Evolutionary conservation across 2,888 invertebrate species (phyloP).

Genomic region (Chorisops tibialis): DNA sequence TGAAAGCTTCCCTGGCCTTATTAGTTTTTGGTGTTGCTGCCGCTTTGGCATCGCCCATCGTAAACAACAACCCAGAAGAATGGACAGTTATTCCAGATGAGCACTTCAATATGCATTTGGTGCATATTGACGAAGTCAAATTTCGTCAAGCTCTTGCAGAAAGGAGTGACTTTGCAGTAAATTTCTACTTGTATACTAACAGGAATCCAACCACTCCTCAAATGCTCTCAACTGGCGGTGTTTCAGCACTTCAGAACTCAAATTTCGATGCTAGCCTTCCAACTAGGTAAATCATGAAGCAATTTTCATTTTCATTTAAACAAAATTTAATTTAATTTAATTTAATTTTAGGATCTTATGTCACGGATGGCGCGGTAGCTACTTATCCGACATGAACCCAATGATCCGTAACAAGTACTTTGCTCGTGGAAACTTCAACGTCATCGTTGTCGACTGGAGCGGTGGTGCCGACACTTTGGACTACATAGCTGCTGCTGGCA

Average conservation of each 20-base stretch:
- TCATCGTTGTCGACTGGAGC: conserved; percentile 58
- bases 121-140: not conserved
- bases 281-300: conserved; percentile 14
- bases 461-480: conserved; percentile 57
- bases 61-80: not conserved
- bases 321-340: no score
- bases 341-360: conserved; percentile 40
- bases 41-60: not conserved
- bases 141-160: not conserved
- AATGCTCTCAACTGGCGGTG: conserved; percentile 20
- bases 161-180: conserved; percentile 18
- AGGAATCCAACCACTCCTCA: conserved; percentile 29
- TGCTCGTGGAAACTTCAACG: conserved; percentile 56
- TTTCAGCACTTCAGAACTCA: not conserved
- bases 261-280: conserved; percentile 24
- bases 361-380: conserved; percentile 57
- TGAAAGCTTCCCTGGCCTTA: conserved; percentile 12
- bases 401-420: conserved; percentile 49
- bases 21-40: not conserved
- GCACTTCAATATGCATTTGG: conserved; percentile 17
- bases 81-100: conserved; percentile 13
- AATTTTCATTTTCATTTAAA: no score
- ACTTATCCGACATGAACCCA: conserved; percentile 43
- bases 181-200: conserved; percentile 44
- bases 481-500: conserved; percentile 57